phyloP scores from a whole-genome alignment of 2,113 vertebrate genomes.

The Hiodon alosoides region DNA sequence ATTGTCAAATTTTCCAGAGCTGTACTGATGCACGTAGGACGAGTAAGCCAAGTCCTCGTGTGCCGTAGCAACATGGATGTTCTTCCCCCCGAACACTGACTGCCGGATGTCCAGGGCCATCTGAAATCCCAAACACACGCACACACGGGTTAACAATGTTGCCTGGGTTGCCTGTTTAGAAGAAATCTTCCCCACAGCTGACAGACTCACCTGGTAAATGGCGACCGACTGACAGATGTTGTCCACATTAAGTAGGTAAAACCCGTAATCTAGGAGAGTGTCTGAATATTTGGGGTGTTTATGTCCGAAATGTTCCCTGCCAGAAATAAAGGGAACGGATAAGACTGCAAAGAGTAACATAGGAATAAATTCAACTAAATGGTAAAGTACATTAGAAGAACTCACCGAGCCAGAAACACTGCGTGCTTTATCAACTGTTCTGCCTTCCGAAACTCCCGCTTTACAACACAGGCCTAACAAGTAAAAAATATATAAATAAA shows the following conservation, averaged over 20 bases:
- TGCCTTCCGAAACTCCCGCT: constrained; percentile 96
- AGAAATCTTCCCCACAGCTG: too few species aligned
- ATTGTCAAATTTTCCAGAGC: constrained; percentile 97
- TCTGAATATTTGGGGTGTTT: constrained; percentile 98
- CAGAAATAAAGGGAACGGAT: constrained; percentile 35
- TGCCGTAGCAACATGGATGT: constrained; percentile 95
- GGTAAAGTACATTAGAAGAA: background rate
- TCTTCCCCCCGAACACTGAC: constrained; percentile 97
- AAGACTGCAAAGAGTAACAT: background rate
- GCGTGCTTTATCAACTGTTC: constrained; percentile 98
- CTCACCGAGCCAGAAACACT: constrained; percentile 91
- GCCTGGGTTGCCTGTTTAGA: background rate
- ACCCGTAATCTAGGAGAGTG: constrained; percentile 94
- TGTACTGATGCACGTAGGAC: constrained; percentile 97
- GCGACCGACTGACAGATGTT: constrained; percentile 98
- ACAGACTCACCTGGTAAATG: constrained; percentile 86
- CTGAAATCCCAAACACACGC: constrained; percentile 47
- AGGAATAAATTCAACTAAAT: too few species aligned
- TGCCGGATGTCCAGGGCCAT: constrained; percentile 95
- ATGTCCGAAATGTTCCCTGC: constrained; percentile 94
- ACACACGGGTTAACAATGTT: background rate
- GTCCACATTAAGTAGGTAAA: constrained; percentile 98
- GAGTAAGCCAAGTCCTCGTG: constrained; percentile 97
- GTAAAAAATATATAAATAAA: background rate
- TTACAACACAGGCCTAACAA: constrained; percentile 90